Percentiles rank a stretch among this genome's conserved stretches.
These are phyloP conservation scores for Pipistrellus pipistrellus DNA, from an alignment of 2,797 vertebrate species.

Conservation along the genomic window DNA sequence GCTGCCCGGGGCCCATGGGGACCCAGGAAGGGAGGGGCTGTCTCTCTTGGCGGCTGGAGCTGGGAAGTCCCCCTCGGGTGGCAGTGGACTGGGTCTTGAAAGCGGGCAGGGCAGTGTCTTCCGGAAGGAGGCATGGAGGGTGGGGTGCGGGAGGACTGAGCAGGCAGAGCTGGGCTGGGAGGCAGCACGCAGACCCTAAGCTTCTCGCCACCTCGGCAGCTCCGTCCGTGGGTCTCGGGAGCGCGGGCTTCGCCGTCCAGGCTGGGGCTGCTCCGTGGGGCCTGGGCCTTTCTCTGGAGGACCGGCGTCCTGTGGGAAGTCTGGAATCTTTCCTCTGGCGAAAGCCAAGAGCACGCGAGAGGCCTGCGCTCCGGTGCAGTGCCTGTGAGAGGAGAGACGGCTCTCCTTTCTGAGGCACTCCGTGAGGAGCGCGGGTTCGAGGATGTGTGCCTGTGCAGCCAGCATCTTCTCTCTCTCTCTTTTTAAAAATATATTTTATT, in stretches of 20 bases:
- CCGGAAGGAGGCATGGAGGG: not conserved
- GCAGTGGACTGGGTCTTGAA: not conserved
- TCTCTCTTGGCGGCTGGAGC: not conserved
- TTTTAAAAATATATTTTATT: no score
- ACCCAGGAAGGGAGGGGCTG: not conserved
- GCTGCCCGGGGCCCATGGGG: fast-evolving
- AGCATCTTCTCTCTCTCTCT: not conserved
- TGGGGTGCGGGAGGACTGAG: not conserved
- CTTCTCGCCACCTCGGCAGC: not conserved
- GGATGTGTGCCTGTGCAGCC: no score
- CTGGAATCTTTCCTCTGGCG: not conserved
- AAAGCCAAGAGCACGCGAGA: not conserved
- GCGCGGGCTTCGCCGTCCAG: not conserved
- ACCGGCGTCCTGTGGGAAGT: not conserved
- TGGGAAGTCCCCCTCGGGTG: not conserved
- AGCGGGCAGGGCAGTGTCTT: not conserved
- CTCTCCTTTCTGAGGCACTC: not conserved
- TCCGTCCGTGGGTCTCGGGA: no score
- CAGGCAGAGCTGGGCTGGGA: not conserved
- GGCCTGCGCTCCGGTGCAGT: fast-evolving
- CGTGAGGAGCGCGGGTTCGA: not conserved
- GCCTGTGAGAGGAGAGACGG: not conserved
- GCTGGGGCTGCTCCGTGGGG: not conserved
- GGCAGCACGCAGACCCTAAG: not conserved
- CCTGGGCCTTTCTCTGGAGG: not conserved